These are phyloP conservation scores for Lumbricus terrestris DNA, from an alignment of 2,888 invertebrate genomes.

Conservation along the genomic window DNA sequence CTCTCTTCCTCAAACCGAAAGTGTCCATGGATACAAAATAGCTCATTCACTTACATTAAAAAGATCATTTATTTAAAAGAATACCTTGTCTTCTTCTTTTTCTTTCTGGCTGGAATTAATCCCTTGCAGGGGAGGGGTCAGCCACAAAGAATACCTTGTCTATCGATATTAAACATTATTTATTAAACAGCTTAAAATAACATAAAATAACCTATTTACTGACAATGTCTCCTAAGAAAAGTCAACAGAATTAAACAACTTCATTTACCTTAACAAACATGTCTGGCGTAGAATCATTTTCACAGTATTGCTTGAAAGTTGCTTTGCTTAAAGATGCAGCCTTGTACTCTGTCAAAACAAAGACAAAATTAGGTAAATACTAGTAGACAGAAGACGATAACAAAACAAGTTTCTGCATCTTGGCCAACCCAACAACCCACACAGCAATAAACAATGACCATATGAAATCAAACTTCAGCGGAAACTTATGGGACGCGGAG, in stretches of 20 bases:
- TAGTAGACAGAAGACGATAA: not conserved
- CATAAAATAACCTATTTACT: too few relatives aligned
- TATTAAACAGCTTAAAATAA: too few relatives aligned
- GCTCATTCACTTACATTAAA: not conserved
- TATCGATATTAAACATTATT: not conserved
- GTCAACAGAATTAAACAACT: too few relatives aligned
- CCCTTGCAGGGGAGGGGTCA: too few relatives aligned
- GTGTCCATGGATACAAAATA: not conserved
- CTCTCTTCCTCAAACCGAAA: too few relatives aligned
- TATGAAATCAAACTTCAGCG: not conserved
- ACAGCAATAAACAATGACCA: not conserved
- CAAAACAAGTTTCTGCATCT: not conserved
- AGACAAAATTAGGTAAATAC: not conserved
- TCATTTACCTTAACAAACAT: conserved; percentile 52
- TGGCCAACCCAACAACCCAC: not conserved
- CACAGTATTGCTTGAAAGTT: conserved; percentile 69
- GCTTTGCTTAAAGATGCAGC: conserved; percentile 55
- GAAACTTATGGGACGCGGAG: too few relatives aligned
- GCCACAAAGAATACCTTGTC: too few relatives aligned
- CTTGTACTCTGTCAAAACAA: conserved; percentile 55
- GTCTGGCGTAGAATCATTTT: conserved; percentile 73
- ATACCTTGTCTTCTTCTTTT: too few relatives aligned
- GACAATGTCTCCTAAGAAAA: too few relatives aligned
- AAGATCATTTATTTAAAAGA: not conserved
- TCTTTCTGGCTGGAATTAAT: too few relatives aligned